phyloP scores from a whole-genome alignment of 2,888 invertebrate species.

The Anoplius nigerrimus region DNA sequence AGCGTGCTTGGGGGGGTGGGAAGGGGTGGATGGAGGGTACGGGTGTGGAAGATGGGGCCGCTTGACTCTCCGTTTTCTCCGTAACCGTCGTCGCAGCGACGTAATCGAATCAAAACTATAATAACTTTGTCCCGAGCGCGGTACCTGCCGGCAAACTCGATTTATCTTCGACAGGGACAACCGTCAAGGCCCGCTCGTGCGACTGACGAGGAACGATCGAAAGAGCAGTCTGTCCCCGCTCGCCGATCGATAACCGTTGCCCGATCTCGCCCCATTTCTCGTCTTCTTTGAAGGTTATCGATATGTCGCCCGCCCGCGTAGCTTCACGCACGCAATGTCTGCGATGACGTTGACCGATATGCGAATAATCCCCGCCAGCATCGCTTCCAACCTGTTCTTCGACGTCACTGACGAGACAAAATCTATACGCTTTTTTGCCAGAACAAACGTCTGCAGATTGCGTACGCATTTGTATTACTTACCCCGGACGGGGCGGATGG shows the following conservation, averaged over 20 bases:
- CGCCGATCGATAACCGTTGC: slow-evolving; percentile 4
- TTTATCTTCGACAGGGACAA: slow-evolving; percentile 38
- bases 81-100: slow-evolving; percentile 37
- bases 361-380: too few species aligned
- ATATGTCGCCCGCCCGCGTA: too few species aligned
- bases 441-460: too few species aligned
- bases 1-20: not conserved
- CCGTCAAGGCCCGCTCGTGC: slow-evolving; percentile 24
- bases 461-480: too few species aligned
- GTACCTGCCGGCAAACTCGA: slow-evolving; percentile 44
- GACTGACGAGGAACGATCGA: slow-evolving; percentile 28
- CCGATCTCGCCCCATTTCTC: too few species aligned
- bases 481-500: too few species aligned
- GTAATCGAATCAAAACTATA: slow-evolving; percentile 52
- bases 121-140: slow-evolving; percentile 46
- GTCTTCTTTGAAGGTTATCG: too few species aligned
- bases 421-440: too few species aligned
- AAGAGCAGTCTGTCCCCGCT: slow-evolving; percentile 15
- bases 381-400: too few species aligned
- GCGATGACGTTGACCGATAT: too few species aligned
- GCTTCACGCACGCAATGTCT: too few species aligned
- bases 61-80: slow-evolving; percentile 31
- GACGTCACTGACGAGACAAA: too few species aligned
- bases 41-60: not conserved
- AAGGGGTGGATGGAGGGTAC: not conserved